Evolutionary conservation across 1,140 invertebrate genomes (phyloP).

Genomic region (Physella acuta): DNA sequence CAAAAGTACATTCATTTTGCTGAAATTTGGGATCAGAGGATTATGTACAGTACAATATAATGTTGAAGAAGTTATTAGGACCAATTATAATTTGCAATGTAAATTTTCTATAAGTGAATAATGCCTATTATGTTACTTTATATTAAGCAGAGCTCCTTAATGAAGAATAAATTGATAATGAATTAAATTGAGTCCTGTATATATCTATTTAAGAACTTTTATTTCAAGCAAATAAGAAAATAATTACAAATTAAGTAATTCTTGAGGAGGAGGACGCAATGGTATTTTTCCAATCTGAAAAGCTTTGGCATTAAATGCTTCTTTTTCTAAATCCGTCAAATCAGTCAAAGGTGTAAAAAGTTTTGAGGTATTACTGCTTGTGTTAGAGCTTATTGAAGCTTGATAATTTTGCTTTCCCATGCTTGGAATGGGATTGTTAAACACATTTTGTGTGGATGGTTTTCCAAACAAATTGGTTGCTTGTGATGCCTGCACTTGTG

Average conservation of each 20-base stretch:
- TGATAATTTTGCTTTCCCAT: not conserved
- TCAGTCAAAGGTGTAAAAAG: not conserved
- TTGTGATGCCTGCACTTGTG: not conserved
- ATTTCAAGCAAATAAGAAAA: too few species aligned
- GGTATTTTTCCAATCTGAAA: constrained; percentile 3
- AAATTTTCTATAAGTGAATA: too few species aligned
- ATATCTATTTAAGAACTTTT: too few species aligned
- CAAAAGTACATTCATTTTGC: too few species aligned
- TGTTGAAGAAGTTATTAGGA: too few species aligned
- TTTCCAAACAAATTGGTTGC: not conserved
- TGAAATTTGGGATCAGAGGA: too few species aligned
- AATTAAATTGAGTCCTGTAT: too few species aligned
- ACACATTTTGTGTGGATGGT: not conserved
- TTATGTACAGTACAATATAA: too few species aligned
- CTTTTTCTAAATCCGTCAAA: constrained; percentile 7
- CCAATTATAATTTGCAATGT: too few species aligned
- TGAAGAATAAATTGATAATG: too few species aligned
- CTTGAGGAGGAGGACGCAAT: constrained; percentile 6
- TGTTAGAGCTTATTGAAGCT: not conserved
- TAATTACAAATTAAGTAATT: not conserved
- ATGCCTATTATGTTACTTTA: too few species aligned
- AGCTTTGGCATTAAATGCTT: not conserved
- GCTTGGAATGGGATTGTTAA: not conserved
- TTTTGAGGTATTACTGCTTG: not conserved
- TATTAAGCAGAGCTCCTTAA: too few species aligned